A percentile compares a stretch with the other conserved stretches of the same genome.
phyloP scores from a whole-genome alignment of 1,140 invertebrate genomes.

The Chironomus striatipennis region DNA sequence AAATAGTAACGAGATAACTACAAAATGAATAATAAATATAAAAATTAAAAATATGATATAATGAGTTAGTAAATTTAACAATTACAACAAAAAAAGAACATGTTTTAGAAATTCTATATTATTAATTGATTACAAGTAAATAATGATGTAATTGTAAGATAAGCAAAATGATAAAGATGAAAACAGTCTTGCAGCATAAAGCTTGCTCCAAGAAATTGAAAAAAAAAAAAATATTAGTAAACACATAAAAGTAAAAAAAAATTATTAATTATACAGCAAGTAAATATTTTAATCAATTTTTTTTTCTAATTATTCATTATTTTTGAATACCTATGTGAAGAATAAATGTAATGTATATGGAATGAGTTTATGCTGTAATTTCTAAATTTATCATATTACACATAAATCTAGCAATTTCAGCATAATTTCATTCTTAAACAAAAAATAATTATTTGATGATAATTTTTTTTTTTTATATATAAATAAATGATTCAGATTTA shows the following conservation, averaged over 20 bases:
- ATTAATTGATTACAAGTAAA: slow-evolving; percentile 10
- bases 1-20: not conserved
- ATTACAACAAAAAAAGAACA: not conserved
- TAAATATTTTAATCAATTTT: slow-evolving; percentile 15
- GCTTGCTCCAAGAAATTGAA: not conserved
- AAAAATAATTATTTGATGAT: no score
- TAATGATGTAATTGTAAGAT: slow-evolving; percentile 12
- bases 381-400: no score
- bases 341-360: no score
- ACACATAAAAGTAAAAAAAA: not conserved
- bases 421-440: no score
- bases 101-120: slow-evolving; percentile 15
- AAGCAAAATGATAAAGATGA: no score
- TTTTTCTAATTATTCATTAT: not conserved
- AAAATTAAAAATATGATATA: not conserved
- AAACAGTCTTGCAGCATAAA: no score
- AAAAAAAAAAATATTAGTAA: slow-evolving; percentile 4
- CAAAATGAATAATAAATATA: not conserved
- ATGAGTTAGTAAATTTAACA: slow-evolving; percentile 10
- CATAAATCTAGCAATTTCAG: no score
- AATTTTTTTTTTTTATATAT: not conserved
- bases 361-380: no score
- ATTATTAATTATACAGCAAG: slow-evolving; percentile 1
- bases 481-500: not conserved
- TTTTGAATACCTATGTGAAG: no score